Conservation (phyloP, 2,797 vertebrate species). For the Helarctos malayanus region DNA sequence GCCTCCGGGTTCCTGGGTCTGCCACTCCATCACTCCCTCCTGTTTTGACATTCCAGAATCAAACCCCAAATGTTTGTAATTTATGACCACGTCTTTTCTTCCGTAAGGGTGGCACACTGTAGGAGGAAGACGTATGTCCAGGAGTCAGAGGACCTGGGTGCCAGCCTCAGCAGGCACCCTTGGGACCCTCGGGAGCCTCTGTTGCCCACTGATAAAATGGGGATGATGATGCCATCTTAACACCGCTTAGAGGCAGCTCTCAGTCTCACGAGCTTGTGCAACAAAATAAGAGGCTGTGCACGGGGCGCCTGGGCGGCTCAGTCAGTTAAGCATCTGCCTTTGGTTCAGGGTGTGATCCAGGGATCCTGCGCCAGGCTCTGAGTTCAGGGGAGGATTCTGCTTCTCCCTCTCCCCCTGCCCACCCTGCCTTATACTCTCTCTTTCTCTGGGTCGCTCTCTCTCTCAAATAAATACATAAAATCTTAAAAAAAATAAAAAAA, state of each 20-base stretch:
- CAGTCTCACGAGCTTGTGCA: background rate
- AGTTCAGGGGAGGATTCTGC: background rate
- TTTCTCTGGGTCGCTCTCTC: background rate
- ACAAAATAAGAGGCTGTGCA: background rate
- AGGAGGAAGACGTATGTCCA: background rate
- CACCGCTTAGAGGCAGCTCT: background rate
- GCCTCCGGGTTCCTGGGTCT: background rate
- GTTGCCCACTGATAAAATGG: background rate
- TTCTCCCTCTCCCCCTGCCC: background rate
- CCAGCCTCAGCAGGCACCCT: background rate
- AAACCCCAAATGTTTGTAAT: conserved; percentile 19
- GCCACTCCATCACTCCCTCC: conserved; percentile 6
- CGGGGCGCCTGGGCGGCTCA: background rate
- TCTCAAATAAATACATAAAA: background rate
- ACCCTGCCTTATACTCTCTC: background rate
- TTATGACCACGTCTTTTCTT: conserved; percentile 7
- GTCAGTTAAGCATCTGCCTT: background rate
- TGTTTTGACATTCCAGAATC: background rate
- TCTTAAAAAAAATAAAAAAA: background rate
- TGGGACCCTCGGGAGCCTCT: background rate
- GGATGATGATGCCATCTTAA: background rate
- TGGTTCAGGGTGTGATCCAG: background rate
- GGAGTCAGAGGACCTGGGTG: background rate
- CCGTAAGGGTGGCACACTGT: background rate
- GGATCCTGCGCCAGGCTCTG: background rate